Evolutionary conservation across 35 echinoderm and acorn worm genomes (phyloP).

Genomic region (Eucidaris tribuloides): DNA sequence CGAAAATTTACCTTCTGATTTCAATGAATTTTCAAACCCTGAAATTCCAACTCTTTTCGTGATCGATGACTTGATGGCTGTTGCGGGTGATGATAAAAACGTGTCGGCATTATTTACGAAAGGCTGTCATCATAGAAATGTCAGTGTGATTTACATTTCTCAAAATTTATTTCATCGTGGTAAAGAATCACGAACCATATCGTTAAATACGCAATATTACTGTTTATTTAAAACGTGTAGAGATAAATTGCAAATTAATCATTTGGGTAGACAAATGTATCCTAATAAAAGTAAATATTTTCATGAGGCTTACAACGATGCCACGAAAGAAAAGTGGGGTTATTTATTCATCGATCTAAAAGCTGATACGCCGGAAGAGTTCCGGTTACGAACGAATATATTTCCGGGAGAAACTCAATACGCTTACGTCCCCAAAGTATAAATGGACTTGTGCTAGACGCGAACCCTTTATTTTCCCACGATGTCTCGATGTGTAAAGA

Average conservation of each 20-base stretch:
- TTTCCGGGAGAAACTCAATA: slow-evolving; percentile 35
- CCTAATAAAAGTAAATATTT: slow-evolving; percentile 21
- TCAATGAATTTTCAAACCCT: slow-evolving; percentile 5
- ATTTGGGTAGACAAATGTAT: slow-evolving; percentile 54
- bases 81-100: slow-evolving; percentile 22
- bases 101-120: slow-evolving; percentile 53
- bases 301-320: slow-evolving; percentile 29
- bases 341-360: slow-evolving; percentile 58
- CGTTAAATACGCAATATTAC: slow-evolving; percentile 64
- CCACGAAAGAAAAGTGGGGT: slow-evolving; percentile 28
- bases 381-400: slow-evolving; percentile 23
- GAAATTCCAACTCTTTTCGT: slow-evolving; percentile 35
- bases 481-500: slow-evolving; percentile 26
- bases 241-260: slow-evolving; percentile 16
- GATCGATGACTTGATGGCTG: slow-evolving; percentile 73
- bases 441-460: not conserved
- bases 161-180: slow-evolving; percentile 74
- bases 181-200: slow-evolving; percentile 59
- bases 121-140: slow-evolving; percentile 72
- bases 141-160: slow-evolving; percentile 58
- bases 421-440: not conserved
- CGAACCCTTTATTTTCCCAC: slow-evolving; percentile 3
- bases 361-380: slow-evolving; percentile 18
- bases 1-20: slow-evolving; percentile 45
- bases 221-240: slow-evolving; percentile 44